These are phyloP conservation scores for Zaprionus nigranus DNA, from an alignment of 1,140 invertebrate species.

Conservation along the genomic window DNA sequence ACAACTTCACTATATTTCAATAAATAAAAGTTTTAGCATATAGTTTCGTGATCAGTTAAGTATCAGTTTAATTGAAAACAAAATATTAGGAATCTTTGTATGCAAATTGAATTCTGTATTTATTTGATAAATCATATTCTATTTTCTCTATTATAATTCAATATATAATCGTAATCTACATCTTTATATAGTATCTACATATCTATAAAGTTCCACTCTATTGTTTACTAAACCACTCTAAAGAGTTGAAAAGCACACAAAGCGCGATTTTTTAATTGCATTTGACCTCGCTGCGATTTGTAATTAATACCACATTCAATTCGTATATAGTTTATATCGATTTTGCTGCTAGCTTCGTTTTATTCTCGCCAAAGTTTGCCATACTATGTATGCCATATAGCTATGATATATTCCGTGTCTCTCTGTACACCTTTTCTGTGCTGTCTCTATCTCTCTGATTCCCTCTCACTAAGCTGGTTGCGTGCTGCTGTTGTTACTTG, in stretches of 20 bases:
- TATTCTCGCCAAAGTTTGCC: not conserved
- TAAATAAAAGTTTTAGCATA: not conserved
- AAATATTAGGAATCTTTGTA: no score
- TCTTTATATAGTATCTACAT: no score
- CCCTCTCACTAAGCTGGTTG: not conserved
- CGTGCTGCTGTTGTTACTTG: conserved; percentile 3
- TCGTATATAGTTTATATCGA: not conserved
- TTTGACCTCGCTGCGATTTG: conserved; percentile 2
- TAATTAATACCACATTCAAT: conserved; percentile 5
- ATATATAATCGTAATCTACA: no score
- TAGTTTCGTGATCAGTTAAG: not conserved
- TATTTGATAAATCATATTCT: no score
- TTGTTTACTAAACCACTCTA: no score
- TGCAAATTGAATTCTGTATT: no score
- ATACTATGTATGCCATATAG: not conserved
- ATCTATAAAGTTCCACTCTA: no score
- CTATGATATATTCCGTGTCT: not conserved
- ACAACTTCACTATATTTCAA: not conserved
- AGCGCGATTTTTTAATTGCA: not conserved
- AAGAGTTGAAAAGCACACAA: not conserved
- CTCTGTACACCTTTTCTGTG: not conserved
- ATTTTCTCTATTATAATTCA: no score
- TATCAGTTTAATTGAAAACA: no score
- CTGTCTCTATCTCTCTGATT: not conserved
- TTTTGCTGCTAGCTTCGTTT: not conserved